phyloP scores from a whole-genome alignment of 2,113 vertebrate species.

The Amblyopsis rosae region DNA sequence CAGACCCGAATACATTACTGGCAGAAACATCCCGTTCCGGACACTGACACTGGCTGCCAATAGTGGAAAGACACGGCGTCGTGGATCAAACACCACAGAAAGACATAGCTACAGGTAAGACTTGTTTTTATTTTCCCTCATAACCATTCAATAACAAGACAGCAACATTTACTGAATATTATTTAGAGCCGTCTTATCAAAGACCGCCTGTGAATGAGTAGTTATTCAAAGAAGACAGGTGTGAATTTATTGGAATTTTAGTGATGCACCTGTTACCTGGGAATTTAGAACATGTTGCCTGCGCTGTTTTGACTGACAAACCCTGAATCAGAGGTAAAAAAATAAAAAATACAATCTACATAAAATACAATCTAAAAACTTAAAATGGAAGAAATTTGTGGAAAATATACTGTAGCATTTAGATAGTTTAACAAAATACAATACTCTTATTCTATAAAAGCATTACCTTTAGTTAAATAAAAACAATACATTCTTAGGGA shows the following conservation, averaged over 20 bases:
- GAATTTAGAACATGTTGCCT: constrained; percentile 9
- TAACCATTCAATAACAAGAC: neutral
- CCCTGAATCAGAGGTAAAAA: neutral
- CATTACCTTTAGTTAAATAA: too few species aligned
- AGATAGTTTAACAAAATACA: neutral
- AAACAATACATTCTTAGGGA: neutral
- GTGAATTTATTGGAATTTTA: neutral
- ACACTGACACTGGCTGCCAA: constrained; percentile 10
- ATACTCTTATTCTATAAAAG: neutral
- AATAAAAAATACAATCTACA: neutral
- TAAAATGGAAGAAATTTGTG: neutral
- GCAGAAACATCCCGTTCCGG: neutral
- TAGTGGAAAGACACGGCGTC: constrained; percentile 1
- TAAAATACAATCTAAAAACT: neutral
- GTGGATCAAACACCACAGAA: neutral
- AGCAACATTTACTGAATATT: neutral
- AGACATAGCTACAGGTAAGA: constrained; percentile 40
- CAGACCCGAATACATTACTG: constrained; percentile 6
- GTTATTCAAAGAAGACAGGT: neutral
- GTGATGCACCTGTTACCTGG: constrained; percentile 56
- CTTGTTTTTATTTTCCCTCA: neutral
- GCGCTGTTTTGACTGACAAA: neutral
- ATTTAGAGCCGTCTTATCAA: neutral
- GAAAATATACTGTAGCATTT: neutral
- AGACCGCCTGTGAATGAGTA: neutral